Conservation (phyloP, 2,888 invertebrate genomes). For the Iphiclides podalirius region DNA sequence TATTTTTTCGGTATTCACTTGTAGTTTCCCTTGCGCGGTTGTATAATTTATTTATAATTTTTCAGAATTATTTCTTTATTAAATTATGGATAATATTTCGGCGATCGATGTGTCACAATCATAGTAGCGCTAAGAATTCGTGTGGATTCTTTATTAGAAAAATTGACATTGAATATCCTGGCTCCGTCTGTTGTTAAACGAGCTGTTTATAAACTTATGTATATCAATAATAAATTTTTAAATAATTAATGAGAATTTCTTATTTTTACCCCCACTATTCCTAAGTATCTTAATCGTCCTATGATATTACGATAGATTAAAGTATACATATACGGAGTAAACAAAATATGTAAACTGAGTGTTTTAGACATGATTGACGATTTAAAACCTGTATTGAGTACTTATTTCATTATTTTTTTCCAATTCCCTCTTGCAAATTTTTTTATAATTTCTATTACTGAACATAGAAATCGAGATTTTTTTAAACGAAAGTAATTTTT, state of each 20-base stretch:
- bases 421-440: too few species aligned
- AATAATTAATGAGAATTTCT: constrained; percentile 27
- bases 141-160: constrained; percentile 28
- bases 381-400: too few species aligned
- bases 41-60: constrained; percentile 7
- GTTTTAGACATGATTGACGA: too few species aligned
- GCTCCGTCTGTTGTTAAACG: constrained; percentile 43
- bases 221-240: constrained; percentile 58
- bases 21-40: constrained; percentile 2
- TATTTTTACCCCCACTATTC: not conserved
- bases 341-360: too few species aligned
- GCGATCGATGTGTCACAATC: not conserved
- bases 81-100: not conserved
- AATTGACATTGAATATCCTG: constrained; percentile 36
- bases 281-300: not conserved
- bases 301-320: not conserved
- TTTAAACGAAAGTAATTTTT: too few species aligned
- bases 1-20: constrained; percentile 1
- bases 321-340: too few species aligned
- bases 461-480: too few species aligned
- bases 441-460: too few species aligned
- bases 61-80: not conserved
- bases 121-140: not conserved
- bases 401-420: too few species aligned
- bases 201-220: constrained; percentile 53